These are phyloP conservation scores for Poecilia latipinna DNA, from an alignment of 2,113 vertebrate genomes.

Conservation along the genomic window DNA sequence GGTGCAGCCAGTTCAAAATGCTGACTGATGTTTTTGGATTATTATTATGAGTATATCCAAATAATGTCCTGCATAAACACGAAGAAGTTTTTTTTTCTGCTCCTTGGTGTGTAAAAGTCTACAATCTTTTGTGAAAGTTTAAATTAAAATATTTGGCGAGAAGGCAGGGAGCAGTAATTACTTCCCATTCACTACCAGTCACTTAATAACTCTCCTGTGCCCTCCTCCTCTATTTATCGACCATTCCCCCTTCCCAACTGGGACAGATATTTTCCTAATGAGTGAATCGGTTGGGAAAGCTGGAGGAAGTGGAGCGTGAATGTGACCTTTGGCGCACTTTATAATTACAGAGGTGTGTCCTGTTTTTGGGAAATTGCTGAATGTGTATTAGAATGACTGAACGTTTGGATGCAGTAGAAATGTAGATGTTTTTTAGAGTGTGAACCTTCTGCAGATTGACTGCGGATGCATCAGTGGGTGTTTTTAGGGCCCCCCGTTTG, in stretches of 20 bases:
- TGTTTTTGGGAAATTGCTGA: conserved; percentile 77
- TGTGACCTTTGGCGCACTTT: conserved; percentile 92
- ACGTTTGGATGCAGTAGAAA: conserved; percentile 3
- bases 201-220: conserved; percentile 13
- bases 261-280: conserved; percentile 97
- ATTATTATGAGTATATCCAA: conserved; percentile 51
- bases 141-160: conserved; percentile 36
- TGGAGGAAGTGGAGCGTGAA: conserved; percentile 90
- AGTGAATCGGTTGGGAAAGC: conserved; percentile 86
- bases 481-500: conserved; percentile 72
- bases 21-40: conserved; percentile 63
- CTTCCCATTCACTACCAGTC: conserved; percentile 22
- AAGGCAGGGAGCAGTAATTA: conserved; percentile 48
- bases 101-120: conserved; percentile 16
- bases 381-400: conserved; percentile 20
- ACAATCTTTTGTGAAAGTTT: conserved; percentile 34
- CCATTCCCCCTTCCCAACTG: conserved; percentile 64
- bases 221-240: conserved; percentile 53
- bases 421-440: conserved; percentile 27
- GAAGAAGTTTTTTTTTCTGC: conserved; percentile 28
- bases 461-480: conserved; percentile 9
- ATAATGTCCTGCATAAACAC: conserved; percentile 30
- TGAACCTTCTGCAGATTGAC: conserved; percentile 26
- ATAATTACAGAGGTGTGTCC: conserved; percentile 86
- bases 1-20: conserved; percentile 54